phyloP scores from a whole-genome alignment of 2,113 vertebrate genomes.

The Rallus limicola region DNA sequence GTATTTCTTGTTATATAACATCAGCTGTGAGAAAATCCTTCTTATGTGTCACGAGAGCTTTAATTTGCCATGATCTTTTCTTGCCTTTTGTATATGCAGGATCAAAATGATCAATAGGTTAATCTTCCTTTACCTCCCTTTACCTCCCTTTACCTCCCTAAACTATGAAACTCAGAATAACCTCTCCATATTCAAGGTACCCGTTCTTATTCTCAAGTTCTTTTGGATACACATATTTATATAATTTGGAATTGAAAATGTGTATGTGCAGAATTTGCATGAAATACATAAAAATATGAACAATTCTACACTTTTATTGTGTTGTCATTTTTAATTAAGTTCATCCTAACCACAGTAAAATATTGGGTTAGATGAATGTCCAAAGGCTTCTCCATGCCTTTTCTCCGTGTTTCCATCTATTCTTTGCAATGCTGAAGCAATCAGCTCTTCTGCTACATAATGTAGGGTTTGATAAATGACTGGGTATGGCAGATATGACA shows the following conservation, averaged over 20 bases:
- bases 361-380: neutral
- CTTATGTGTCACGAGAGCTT: neutral
- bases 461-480: neutral
- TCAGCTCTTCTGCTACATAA: neutral
- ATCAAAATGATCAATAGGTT: neutral
- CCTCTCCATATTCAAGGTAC: neutral
- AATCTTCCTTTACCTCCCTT: neutral
- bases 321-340: neutral
- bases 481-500: neutral
- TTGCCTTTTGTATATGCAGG: neutral
- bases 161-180: neutral
- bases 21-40: neutral
- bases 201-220: neutral
- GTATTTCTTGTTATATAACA: neutral
- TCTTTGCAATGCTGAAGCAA: neutral
- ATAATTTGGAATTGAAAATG: neutral
- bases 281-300: neutral
- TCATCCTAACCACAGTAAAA: neutral
- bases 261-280: neutral
- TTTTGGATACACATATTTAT: neutral
- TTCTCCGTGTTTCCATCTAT: neutral
- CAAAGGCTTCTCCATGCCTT: neutral
- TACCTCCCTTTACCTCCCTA: neutral
- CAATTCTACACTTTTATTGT: neutral
- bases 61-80: neutral